These are phyloP conservation scores for Drosophila lacertosa DNA, from an alignment of 1,140 invertebrate species.

Conservation along the genomic window DNA sequence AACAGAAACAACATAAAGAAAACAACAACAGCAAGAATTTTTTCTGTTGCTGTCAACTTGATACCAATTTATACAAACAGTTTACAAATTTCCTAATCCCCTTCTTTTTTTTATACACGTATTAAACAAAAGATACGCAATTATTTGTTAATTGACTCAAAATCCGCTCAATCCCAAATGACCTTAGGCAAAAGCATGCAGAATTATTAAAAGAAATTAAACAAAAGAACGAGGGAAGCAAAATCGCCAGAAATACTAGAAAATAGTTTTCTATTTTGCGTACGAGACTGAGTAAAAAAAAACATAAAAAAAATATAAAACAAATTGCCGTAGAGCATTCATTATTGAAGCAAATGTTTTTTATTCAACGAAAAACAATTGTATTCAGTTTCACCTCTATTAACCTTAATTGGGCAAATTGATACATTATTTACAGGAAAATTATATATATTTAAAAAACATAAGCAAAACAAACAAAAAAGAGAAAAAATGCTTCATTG, in stretches of 20 bases:
- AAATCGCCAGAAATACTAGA: constrained; percentile 57
- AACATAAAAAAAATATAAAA: too few relatives aligned
- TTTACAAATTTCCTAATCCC: constrained; percentile 30
- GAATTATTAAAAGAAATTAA: constrained; percentile 15
- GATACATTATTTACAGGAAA: constrained; percentile 70
- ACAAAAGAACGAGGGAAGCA: constrained; percentile 56
- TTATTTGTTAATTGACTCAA: constrained; percentile 48
- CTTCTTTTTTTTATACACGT: constrained; percentile 28
- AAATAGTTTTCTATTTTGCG: constrained; percentile 74
- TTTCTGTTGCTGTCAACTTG: constrained; percentile 46
- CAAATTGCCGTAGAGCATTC: constrained; percentile 58
- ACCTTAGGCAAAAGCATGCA: constrained; percentile 37
- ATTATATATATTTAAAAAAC: constrained; percentile 47
- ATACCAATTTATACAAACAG: constrained; percentile 71
- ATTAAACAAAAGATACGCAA: constrained; percentile 21
- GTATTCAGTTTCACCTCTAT: constrained; percentile 27
- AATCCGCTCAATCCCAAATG: constrained; percentile 34
- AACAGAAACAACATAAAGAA: constrained; percentile 23
- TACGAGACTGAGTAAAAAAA: constrained; percentile 66
- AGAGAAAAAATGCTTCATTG: constrained; percentile 42
- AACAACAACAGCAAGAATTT: constrained; percentile 14
- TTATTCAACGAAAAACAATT: constrained; percentile 16
- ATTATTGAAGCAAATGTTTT: constrained; percentile 32
- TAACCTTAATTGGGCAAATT: constrained; percentile 39
- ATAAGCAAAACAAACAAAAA: constrained; percentile 42